These are phyloP conservation scores for Thinocorus orbignyianus DNA, from an alignment of 2,113 vertebrate species.

Conservation along the genomic window DNA sequence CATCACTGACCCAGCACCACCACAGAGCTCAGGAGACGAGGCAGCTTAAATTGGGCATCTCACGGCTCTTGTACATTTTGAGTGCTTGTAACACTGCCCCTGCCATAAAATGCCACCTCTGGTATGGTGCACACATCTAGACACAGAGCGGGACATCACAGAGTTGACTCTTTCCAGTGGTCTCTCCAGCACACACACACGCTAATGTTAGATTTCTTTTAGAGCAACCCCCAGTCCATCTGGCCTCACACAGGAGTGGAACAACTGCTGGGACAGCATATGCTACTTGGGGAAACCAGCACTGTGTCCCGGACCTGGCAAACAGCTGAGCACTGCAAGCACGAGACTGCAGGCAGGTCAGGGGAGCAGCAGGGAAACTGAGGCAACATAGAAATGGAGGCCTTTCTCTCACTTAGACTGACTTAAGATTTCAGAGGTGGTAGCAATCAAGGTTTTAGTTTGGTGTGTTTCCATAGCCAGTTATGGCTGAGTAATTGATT, in stretches of 20 bases:
- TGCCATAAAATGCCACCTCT: background rate
- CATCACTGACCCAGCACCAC: background rate
- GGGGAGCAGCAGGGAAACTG: background rate
- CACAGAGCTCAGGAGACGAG: background rate
- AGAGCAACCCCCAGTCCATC: background rate
- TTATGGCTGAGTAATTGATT: background rate
- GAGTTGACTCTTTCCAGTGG: background rate
- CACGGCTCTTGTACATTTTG: background rate
- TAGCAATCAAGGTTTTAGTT: background rate
- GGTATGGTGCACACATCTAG: background rate
- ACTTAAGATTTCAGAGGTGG: background rate
- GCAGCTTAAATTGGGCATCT: background rate
- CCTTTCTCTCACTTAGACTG: background rate
- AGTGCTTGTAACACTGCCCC: background rate
- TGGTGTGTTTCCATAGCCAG: background rate
- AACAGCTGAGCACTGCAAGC: background rate
- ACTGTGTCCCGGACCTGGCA: background rate
- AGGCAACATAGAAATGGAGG: background rate
- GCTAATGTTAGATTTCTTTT: background rate
- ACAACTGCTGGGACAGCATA: background rate
- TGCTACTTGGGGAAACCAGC: background rate
- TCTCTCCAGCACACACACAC: background rate
- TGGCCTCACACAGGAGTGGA: background rate
- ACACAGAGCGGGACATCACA: accelerated
- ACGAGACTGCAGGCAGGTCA: background rate